Evolutionary conservation across 1,140 invertebrate genomes (phyloP).

Genomic region (Battus philenor): DNA sequence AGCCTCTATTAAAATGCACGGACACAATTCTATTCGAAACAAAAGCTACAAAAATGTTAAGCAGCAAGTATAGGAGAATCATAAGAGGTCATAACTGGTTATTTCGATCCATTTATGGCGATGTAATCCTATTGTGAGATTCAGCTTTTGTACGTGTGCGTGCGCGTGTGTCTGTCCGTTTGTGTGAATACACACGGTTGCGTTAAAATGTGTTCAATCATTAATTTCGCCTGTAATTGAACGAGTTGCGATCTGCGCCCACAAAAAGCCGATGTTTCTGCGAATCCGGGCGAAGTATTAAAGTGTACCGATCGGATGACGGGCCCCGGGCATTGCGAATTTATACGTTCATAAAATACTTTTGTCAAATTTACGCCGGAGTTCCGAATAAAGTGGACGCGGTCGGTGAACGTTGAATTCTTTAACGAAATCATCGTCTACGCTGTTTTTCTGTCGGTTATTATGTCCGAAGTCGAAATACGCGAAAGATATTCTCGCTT

Average conservation of each 20-base stretch:
- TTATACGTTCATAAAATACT: constrained; percentile 72
- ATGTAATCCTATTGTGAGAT: constrained; percentile 69
- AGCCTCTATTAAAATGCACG: constrained; percentile 68
- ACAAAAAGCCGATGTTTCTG: constrained; percentile 62
- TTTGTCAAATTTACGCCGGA: constrained; percentile 68
- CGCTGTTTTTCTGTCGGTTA: constrained; percentile 54
- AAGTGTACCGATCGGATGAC: constrained; percentile 53
- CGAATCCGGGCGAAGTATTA: constrained; percentile 48
- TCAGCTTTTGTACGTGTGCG: constrained; percentile 27
- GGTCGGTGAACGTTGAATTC: constrained; percentile 39
- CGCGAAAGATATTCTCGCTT: constrained; percentile 25
- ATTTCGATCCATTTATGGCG: constrained; percentile 59
- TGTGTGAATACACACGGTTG: constrained; percentile 29
- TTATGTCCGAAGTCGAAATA: constrained; percentile 43
- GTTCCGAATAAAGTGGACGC: constrained; percentile 52
- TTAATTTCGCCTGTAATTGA: constrained; percentile 73
- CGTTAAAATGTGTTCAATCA: constrained; percentile 68
- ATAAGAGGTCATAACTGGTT: constrained; percentile 72
- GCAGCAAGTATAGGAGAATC: constrained; percentile 51
- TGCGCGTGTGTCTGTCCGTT: constrained; percentile 27
- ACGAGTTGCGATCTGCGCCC: constrained; percentile 46
- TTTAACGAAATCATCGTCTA: constrained; percentile 65
- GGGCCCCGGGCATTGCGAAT: constrained; percentile 44
- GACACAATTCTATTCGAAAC: constrained; percentile 61
- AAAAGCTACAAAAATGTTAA: constrained; percentile 69